Percentiles rank a stretch among this genome's conserved stretches.
phyloP scores from a whole-genome alignment of 2,797 vertebrate species.

The Anguilla megastoma region DNA sequence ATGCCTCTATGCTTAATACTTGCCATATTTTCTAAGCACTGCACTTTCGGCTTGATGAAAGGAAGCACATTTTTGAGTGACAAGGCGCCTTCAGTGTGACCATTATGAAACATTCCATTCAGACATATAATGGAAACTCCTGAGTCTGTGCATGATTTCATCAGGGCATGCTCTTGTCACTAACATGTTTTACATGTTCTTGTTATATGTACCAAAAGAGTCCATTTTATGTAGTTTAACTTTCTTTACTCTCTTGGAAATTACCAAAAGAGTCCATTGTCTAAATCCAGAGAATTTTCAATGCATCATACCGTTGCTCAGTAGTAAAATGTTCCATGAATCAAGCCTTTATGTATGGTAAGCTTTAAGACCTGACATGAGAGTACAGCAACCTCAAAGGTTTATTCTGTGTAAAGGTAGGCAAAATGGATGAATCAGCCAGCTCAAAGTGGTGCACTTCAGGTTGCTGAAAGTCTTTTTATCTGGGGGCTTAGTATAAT shows the following conservation, averaged over 20 bases:
- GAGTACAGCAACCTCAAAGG: neutral
- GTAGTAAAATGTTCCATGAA: too few species aligned
- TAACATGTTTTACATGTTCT: neutral
- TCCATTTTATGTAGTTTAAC: neutral
- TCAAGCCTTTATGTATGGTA: neutral
- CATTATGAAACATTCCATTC: neutral
- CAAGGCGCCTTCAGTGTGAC: neutral
- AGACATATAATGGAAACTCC: neutral
- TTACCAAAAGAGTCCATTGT: neutral
- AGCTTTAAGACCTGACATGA: neutral
- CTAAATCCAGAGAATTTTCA: neutral
- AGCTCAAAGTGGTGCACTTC: neutral
- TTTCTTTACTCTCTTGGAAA: neutral
- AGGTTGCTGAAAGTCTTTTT: neutral
- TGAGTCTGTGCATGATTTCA: neutral
- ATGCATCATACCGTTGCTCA: too few species aligned
- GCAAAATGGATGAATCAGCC: neutral
- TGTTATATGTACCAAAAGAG: neutral
- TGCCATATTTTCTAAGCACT: neutral
- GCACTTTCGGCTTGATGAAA: neutral
- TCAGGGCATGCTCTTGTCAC: neutral
- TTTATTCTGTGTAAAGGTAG: neutral
- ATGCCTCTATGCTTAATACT: too few species aligned
- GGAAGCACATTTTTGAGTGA: neutral
- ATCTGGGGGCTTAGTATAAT: constrained; percentile 18